Evolutionary conservation across 2,113 vertebrate genomes (phyloP).

Genomic region (Zingel zingel): DNA sequence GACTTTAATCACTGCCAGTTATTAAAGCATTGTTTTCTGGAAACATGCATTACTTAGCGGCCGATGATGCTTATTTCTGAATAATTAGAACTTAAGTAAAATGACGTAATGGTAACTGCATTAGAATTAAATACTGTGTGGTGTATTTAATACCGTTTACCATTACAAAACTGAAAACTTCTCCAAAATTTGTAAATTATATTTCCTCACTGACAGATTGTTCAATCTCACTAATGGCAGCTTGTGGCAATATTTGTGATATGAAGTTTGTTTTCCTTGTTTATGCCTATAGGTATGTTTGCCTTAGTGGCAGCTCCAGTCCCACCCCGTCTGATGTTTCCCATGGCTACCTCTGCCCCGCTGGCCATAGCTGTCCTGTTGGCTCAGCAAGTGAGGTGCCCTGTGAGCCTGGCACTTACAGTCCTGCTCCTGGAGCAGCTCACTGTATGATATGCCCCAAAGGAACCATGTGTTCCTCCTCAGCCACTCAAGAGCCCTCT

Average conservation of each 20-base stretch:
- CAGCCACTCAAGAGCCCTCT: constrained; percentile 83
- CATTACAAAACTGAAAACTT: neutral
- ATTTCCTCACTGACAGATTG: constrained; percentile 7
- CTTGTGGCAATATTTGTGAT: constrained; percentile 22
- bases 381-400: constrained; percentile 86
- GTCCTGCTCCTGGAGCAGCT: constrained; percentile 82
- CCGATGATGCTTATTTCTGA: neutral
- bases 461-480: constrained; percentile 83
- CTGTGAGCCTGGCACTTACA: constrained; percentile 91
- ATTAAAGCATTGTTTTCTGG: neutral
- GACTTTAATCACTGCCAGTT: neutral
- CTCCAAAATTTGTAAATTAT: neutral
- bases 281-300: constrained; percentile 86
- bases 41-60: neutral
- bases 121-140: neutral
- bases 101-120: neutral
- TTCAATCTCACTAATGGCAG: constrained; percentile 1
- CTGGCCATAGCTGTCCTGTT: constrained; percentile 87
- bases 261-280: constrained; percentile 37
- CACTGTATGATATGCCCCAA: constrained; percentile 87
- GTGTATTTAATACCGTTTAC: neutral
- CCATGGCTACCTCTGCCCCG: constrained; percentile 89
- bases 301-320: constrained; percentile 85
- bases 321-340: constrained; percentile 84
- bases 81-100: neutral